Conservation (phyloP, 2,113 vertebrate species). For the Labeo catla region DNA sequence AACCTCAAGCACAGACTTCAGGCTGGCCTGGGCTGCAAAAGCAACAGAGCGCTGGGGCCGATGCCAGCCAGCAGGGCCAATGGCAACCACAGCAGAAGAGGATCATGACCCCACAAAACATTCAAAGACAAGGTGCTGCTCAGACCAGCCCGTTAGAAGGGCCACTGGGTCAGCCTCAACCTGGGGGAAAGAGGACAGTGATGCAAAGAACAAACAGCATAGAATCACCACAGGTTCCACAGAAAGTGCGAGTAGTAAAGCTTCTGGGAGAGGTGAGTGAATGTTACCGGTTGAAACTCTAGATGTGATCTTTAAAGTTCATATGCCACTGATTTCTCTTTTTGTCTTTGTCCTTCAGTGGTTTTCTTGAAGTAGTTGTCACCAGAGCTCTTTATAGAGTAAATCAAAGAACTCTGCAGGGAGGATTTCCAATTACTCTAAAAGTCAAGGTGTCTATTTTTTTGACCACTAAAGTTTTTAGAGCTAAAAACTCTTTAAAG, state of each 20-base stretch:
- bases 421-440: slow-evolving; percentile 58
- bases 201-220: slow-evolving; percentile 88
- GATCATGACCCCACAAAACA: slow-evolving; percentile 64
- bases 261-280: slow-evolving; percentile 89
- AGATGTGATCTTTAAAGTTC: slow-evolving; percentile 54
- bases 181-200: slow-evolving; percentile 90
- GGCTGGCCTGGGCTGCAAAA: slow-evolving; percentile 36
- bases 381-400: neutral
- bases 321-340: slow-evolving; percentile 59
- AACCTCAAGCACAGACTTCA: slow-evolving; percentile 37
- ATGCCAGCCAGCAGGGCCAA: slow-evolving; percentile 62
- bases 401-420: slow-evolving; percentile 48
- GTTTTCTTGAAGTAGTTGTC: slow-evolving; percentile 38
- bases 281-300: neutral
- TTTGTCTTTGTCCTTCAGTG: neutral
- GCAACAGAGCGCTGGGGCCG: slow-evolving; percentile 51
- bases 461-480: slow-evolving; percentile 57
- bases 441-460: slow-evolving; percentile 55
- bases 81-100: slow-evolving; percentile 69
- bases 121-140: slow-evolving; percentile 48
- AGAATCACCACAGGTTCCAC: slow-evolving; percentile 77
- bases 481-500: slow-evolving; percentile 40
- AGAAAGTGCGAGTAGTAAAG: slow-evolving; percentile 95
- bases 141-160: slow-evolving; percentile 59
- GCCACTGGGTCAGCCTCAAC: slow-evolving; percentile 67